Evolutionary conservation across 1,140 invertebrate genomes (phyloP).

Genomic region (Linepithema humile): DNA sequence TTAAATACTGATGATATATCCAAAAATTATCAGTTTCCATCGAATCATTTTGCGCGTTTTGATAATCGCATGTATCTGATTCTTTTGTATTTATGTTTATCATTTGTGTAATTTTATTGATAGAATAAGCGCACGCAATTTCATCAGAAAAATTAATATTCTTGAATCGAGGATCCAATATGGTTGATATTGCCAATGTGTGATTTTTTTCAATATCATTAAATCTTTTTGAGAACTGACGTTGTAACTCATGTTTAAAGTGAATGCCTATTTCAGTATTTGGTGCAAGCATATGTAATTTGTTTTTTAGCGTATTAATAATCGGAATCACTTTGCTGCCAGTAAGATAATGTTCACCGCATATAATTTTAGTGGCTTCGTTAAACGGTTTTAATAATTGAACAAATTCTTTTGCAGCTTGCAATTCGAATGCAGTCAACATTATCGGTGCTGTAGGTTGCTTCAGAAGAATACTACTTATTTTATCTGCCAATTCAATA

Average conservation of each 20-base stretch:
- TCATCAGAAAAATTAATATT: neutral
- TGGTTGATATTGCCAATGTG: neutral
- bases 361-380: neutral
- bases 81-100: neutral
- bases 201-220: neutral
- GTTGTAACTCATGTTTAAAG: neutral
- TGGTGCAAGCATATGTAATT: neutral
- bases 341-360: neutral
- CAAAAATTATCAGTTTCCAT: neutral
- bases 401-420: neutral
- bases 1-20: neutral
- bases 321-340: neutral
- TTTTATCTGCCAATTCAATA: neutral
- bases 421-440: conserved; percentile 3
- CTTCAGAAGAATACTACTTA: neutral
- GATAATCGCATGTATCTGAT: neutral
- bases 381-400: neutral
- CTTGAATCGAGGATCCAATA: conserved; percentile 12
- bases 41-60: neutral
- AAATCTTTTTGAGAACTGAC: neutral
- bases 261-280: neutral
- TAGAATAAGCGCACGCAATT: neutral
- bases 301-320: neutral
- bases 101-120: neutral
- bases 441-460: neutral